Evolutionary conservation across 2,113 vertebrate species (phyloP), one percentile per base, ranked within the genome.

Genomic region (Aegithalos caudatus): DNA sequence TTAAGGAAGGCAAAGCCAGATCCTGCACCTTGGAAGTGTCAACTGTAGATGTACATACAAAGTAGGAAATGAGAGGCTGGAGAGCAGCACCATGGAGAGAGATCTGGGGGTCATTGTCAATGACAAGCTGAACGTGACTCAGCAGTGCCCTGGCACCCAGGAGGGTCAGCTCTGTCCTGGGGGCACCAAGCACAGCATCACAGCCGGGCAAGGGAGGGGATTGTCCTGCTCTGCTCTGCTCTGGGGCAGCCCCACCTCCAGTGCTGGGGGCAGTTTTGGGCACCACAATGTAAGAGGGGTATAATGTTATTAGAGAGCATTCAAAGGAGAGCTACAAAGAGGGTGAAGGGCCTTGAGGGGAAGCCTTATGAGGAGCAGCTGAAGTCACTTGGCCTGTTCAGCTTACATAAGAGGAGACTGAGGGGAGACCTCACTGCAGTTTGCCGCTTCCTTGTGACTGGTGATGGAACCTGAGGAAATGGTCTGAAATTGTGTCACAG

Each of bases 191-290:
- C 23, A n/a, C 44, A 81, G 28, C 38, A 45, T 29, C 3, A 0
- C 16, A 28, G 22, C 8, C 0, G 0, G 19, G 20, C 19, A 16
- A 73, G 18, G 45, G 28, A 38, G 37, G 23, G 8, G 9, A 66
- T 58, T 73, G 33, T 66, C 19, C 22, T 0, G 0, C 31, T 33
- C 25, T 64, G 11, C 35, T 44, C 76, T 57, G 21, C 2, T 1
- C 31, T 50, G 50, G 50, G 5, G 3, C 0, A 0, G 14, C 25
- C 60, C 58, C 37, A 28, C 19, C 51, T 44, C 0, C 0, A n/a
- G 11, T 45, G 1, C 12, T 33, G 33, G 1, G 33, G 1, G 8
- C 15, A 38, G 12, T n/a, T 81, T 28, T 51, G 37, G 13, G 10
- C 3, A 3, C 24, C 11, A 16, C 11, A 35, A 4, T 29, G 10